These are phyloP conservation scores for Catalaphyllia jardinei DNA, from an alignment of 64 coral and sea anemone genomes.

Conservation along the genomic window DNA sequence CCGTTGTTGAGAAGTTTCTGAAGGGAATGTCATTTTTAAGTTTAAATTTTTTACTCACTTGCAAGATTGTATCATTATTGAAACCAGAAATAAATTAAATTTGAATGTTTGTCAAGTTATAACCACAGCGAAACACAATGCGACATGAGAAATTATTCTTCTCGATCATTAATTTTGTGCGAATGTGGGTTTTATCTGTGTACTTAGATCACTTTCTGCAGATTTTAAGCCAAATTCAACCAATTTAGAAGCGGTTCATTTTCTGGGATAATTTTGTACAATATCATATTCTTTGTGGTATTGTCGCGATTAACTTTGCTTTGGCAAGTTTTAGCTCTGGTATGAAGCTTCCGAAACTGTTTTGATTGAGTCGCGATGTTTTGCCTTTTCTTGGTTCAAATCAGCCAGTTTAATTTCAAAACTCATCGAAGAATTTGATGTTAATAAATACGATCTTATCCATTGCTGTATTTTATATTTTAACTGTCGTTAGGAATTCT, in stretches of 20 bases:
- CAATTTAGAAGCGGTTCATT: not conserved
- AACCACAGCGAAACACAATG: not conserved
- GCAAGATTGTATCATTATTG: not conserved
- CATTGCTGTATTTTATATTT: not conserved
- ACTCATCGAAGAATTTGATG: not conserved
- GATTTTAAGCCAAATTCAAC: not conserved
- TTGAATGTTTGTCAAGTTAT: not conserved
- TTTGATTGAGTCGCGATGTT: not conserved
- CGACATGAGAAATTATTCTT: not conserved
- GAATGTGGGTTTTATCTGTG: not conserved
- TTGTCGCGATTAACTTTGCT: not conserved
- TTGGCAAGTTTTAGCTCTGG: not conserved
- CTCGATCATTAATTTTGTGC: not conserved
- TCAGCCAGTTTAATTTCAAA: not conserved
- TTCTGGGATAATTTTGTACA: not conserved
- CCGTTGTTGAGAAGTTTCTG: no score
- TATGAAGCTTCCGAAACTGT: not conserved
- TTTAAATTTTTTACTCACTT: not conserved
- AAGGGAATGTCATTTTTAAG: not conserved
- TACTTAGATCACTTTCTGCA: not conserved
- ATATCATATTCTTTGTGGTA: not conserved
- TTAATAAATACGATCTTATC: not conserved
- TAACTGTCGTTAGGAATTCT: not conserved
- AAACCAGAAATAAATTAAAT: conserved; percentile 9
- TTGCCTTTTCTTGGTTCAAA: not conserved